Evolutionary conservation across 2,113 vertebrate genomes (phyloP), one percentile per base, ranked within the genome.

Genomic region (Stigmatopora nigra): DNA sequence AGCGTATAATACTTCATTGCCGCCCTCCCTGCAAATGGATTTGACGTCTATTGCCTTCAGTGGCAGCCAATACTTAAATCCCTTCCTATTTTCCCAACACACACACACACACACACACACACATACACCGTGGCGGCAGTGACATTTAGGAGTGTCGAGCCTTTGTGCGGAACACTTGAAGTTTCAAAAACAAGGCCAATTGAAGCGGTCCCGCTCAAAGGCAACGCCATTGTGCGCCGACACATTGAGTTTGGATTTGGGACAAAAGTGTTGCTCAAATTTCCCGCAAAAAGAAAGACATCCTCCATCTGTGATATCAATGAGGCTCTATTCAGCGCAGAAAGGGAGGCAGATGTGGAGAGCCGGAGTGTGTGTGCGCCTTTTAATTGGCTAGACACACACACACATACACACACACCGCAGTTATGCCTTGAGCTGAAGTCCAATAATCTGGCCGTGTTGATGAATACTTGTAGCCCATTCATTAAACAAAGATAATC

Each of bases 201-300:
- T 92, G 92, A 93, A 92, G 92, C 91, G 89, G 91, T 86, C 86
- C 80, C 82, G 92, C 93, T 94, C 93, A 95, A 94, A 95, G 93
- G 88, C 85, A 84, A 86, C 85, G 76, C 92, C 90, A 93, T 95
- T 95, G 93, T 94, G 83, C 86, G 86, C 81, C 81, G 92, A 93
- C 92, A 92, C 93, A 92, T 92, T 93, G 94, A 95, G 94, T 95
- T 96, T 95, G 94, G 92, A 92, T 95, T 93, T 91, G 84, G 92
- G 91, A 96, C 94, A 96, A 96, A 94, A 86, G 93, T 94, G 94
- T 95, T 95, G 94, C 94, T 95, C 94, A 94, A 93, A 94, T 95
- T 94, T 95, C 94, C 88, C 83, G 91, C 92, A 92, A 92, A 94
- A 92, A 93, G 93, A 95, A 95, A 93, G 92, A 91, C 92, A 92